Evolutionary conservation across 2,888 invertebrate genomes (phyloP), one percentile per base, ranked within the genome.

Genomic region (Teleiodes luculella): DNA sequence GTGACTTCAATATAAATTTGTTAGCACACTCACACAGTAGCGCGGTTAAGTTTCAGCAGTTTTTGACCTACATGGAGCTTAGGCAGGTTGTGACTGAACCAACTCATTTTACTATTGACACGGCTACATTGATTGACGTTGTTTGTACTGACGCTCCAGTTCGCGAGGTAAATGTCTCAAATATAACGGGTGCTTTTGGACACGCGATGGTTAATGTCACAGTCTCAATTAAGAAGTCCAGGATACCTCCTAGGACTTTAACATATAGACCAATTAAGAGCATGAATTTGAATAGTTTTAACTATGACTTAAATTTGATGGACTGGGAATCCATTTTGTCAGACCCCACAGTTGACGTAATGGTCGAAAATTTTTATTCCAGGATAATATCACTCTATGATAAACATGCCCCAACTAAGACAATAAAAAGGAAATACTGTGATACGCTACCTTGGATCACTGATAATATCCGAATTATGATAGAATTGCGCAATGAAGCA

Each of bases 91-190:
- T n/a, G n/a, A n/a, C n/a, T n/a, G n/a, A n/a, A n/a, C n/a, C n/a
- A n/a, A n/a, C n/a, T n/a, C n/a, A n/a, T n/a, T n/a, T n/a, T 41
- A 52, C 53, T n/a, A 20, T 20, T 0, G 24, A 56, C 14, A 46
- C 13, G 24, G 51, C 52, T 24, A 51, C 55, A 4, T 39, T 61
- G n/a, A 52, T 58, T 37, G 58, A 61, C 52, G n/a, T 59, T 13
- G 48, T 61, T 7, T 59, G 57, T 49, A 50, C 54, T 8, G 36
- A 57, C 35, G 35, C n/a, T n/a, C n/a, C n/a, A n/a, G n/a, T n/a
- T n/a, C n/a, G n/a, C n/a, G n/a, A n/a, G n/a, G n/a, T n/a, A n/a
- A n/a, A n/a, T n/a, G n/a, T n/a, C n/a, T n/a, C n/a, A n/a, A n/a
- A n/a, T n/a, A n/a, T n/a, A n/a, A 39, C 46, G 8, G 47, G 47